These are phyloP conservation scores for Limnephilus auricula DNA, from an alignment of 2,888 invertebrate species.

Conservation along the genomic window DNA sequence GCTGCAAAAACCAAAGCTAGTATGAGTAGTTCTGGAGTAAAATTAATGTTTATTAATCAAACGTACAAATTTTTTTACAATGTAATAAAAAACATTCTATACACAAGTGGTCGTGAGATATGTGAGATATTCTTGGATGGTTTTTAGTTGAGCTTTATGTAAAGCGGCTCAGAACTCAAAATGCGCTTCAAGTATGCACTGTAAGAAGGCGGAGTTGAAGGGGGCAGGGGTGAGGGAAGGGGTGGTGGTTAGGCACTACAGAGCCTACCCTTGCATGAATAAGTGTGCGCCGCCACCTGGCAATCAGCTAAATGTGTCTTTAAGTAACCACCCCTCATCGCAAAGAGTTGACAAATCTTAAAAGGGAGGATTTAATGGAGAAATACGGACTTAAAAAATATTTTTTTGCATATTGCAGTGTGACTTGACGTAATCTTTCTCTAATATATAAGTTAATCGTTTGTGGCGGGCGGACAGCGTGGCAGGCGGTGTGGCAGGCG, in stretches of 20 bases:
- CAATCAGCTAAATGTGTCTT: slow-evolving; percentile 62
- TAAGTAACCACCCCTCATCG: slow-evolving; percentile 50
- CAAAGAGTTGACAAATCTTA: slow-evolving; percentile 18
- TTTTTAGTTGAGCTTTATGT: slow-evolving; percentile 36
- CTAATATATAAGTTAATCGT: not conserved
- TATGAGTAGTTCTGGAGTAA: not conserved
- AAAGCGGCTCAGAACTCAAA: not conserved
- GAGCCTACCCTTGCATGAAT: slow-evolving; percentile 30
- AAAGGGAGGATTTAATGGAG: not conserved
- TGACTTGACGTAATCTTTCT: not conserved
- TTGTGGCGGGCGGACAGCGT: too few relatives aligned
- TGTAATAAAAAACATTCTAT: too few relatives aligned
- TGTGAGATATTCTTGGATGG: too few relatives aligned
- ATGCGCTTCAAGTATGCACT: not conserved
- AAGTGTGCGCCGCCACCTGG: slow-evolving; percentile 56
- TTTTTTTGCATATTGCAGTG: not conserved
- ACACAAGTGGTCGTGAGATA: too few relatives aligned
- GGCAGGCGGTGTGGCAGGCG: too few relatives aligned
- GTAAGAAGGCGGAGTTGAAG: not conserved
- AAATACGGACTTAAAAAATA: not conserved
- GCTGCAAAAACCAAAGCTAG: not conserved
- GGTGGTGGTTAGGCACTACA: not conserved
- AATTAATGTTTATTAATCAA: not conserved
- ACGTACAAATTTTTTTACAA: not conserved
- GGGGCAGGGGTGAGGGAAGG: not conserved